phyloP scores from a whole-genome alignment of 2,888 invertebrate species.

The Prosopocoilus inquinatus region DNA sequence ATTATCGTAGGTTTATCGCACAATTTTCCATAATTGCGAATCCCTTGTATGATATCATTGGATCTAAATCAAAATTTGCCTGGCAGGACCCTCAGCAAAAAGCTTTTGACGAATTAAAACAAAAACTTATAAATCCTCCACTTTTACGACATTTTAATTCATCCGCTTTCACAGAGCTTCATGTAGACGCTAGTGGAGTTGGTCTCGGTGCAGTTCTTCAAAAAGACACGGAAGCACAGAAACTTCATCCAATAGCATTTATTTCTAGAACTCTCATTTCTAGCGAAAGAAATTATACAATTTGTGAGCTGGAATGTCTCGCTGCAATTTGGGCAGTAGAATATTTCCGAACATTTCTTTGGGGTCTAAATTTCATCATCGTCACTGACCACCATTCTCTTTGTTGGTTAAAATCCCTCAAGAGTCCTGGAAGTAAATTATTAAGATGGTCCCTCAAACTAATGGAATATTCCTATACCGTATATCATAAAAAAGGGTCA shows the following conservation, averaged over 20 bases:
- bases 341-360: conserved; percentile 9
- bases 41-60: conserved; percentile 12
- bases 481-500: conserved; percentile 18
- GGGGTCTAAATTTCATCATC: conserved; percentile 7
- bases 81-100: conserved; percentile 13
- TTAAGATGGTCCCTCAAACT: conserved; percentile 21
- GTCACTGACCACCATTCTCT: conserved; percentile 15
- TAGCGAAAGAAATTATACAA: conserved; percentile 40
- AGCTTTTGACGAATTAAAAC: conserved; percentile 26
- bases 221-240: conserved; percentile 11
- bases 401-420: conserved; percentile 14
- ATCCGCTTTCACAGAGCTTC: conserved; percentile 28
- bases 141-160: conserved; percentile 31
- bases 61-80: conserved; percentile 12
- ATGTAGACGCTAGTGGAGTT: conserved; percentile 39
- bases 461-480: conserved; percentile 21
- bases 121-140: conserved; percentile 27
- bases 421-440: conserved; percentile 13
- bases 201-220: conserved; percentile 40
- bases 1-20: conserved; percentile 22
- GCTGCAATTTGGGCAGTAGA: conserved; percentile 33
- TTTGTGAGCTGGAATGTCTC: conserved; percentile 43
- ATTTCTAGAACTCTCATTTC: conserved; percentile 12
- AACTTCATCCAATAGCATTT: conserved; percentile 13
- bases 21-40: conserved; percentile 19